Percentiles rank a stretch among this genome's conserved stretches.
phyloP scores from a whole-genome alignment of 2,888 invertebrate genomes.

The Diachrysia chrysitis region DNA sequence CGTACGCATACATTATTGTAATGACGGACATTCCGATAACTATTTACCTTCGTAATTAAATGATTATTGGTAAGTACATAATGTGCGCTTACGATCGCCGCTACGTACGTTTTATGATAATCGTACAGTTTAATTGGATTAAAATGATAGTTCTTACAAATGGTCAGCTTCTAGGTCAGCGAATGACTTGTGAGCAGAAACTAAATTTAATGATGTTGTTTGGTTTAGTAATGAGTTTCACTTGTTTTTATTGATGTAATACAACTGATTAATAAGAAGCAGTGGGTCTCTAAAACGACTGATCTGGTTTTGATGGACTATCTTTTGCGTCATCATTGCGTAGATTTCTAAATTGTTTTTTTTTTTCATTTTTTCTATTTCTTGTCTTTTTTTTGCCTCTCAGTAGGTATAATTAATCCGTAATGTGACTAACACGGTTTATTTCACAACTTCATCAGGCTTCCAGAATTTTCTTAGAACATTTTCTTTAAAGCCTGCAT shows the following conservation, averaged over 20 bases:
- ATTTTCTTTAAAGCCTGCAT: not conserved
- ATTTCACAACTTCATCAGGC: no score
- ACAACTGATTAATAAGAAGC: not conserved
- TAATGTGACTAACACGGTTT: no score
- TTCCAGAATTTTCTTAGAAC: no score
- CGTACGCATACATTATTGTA: conserved; percentile 70
- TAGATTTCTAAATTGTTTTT: not conserved
- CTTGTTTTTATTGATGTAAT: conserved; percentile 24
- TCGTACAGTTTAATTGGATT: conserved; percentile 58
- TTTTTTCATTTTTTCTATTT: not conserved
- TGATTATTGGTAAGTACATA: conserved; percentile 74
- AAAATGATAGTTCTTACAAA: conserved; percentile 63
- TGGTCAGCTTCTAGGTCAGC: conserved; percentile 51
- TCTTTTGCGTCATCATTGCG: not conserved
- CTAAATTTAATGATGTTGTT: conserved; percentile 9
- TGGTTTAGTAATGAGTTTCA: conserved; percentile 30
- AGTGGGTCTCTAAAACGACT: not conserved
- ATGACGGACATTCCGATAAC: conserved; percentile 65
- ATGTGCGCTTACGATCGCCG: conserved; percentile 57
- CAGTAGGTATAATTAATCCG: no score
- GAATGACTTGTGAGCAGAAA: conserved; percentile 52
- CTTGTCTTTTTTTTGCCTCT: no score
- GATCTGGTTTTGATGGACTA: not conserved
- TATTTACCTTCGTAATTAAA: conserved; percentile 73
- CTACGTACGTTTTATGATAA: conserved; percentile 60